A percentile compares a stretch with the other conserved stretches of the same genome.
phyloP scores from a whole-genome alignment of 2,113 vertebrate species.

The Percina caprodes region DNA sequence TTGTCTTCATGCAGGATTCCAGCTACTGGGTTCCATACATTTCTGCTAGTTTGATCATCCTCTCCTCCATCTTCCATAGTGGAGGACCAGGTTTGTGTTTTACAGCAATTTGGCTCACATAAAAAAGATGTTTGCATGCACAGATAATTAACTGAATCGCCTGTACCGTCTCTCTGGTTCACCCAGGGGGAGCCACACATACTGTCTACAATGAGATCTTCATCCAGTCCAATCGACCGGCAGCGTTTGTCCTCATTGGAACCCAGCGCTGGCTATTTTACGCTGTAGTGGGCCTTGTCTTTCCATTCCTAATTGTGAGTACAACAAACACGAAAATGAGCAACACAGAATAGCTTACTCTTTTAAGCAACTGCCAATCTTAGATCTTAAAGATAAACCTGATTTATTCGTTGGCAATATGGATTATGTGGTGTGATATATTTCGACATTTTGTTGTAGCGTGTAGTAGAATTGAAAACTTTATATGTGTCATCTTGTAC shows the following conservation, averaged over 20 bases:
- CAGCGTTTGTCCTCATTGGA: constrained; percentile 76
- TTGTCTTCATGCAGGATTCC: constrained; percentile 74
- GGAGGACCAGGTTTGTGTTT: constrained; percentile 85
- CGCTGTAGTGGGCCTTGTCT: constrained; percentile 67
- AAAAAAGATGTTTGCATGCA: background rate
- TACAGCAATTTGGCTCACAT: background rate
- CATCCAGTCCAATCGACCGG: constrained; percentile 76
- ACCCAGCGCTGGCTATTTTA: constrained; percentile 65
- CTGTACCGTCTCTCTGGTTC: constrained; percentile 1
- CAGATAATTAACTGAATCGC: background rate
- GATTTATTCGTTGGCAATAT: background rate
- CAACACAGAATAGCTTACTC: no score
- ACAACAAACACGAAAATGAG: background rate
- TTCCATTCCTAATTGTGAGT: constrained; percentile 84
- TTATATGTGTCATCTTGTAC: background rate
- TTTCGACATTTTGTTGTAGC: background rate
- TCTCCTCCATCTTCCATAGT: constrained; percentile 82
- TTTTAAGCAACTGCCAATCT: background rate
- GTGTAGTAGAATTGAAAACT: background rate
- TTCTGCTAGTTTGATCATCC: constrained; percentile 79
- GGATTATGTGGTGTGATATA: background rate
- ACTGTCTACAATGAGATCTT: constrained; percentile 79
- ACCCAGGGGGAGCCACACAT: constrained; percentile 56
- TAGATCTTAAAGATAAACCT: background rate
- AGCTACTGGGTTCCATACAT: constrained; percentile 83